Conservation (phyloP, 2,888 invertebrate genomes). For the Scaptodrosophila latifasciaeformis region DNA sequence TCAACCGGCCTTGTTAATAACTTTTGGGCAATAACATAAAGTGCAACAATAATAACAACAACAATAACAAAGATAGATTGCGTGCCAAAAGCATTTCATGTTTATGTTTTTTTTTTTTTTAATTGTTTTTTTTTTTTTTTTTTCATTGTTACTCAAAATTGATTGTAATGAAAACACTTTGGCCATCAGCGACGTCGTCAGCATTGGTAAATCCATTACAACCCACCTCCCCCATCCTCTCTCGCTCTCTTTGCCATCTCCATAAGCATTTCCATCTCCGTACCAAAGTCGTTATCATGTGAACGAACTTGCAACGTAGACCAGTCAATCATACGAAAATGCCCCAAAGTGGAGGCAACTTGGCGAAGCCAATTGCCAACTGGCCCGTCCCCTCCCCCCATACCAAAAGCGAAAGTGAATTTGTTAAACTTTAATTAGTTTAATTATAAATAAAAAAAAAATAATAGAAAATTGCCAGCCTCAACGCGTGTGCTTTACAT, state of each 20-base stretch:
- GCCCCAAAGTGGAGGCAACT: constrained; percentile 11
- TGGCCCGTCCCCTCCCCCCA: constrained; percentile 24
- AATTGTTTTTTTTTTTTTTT: too few species aligned
- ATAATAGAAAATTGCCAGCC: constrained; percentile 21
- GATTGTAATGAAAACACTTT: constrained; percentile 1
- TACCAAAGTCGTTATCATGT: neutral
- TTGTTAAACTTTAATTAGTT: constrained; percentile 56
- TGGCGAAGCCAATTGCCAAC: constrained; percentile 13
- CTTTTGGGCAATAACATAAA: too few species aligned
- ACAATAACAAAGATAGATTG: too few species aligned
- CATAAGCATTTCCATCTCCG: too few species aligned
- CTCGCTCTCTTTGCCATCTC: neutral
- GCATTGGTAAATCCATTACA: neutral
- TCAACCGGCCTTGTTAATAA: too few species aligned
- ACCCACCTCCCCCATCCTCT: neutral
- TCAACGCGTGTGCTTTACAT: constrained; percentile 8
- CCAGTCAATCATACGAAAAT: constrained; percentile 38
- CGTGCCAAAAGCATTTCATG: constrained; percentile 50
- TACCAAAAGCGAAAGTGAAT: constrained; percentile 57
- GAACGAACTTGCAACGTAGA: constrained; percentile 41
- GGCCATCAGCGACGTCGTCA: constrained; percentile 1
- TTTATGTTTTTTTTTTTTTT: constrained; percentile 12
- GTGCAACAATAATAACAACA: too few species aligned
- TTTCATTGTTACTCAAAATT: too few species aligned
- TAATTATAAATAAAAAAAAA: constrained; percentile 41